Percentiles rank a stretch among this genome's conserved stretches.
These are phyloP conservation scores for Gallirallus australis DNA, from an alignment of 2,797 vertebrate genomes.

Conservation along the genomic window DNA sequence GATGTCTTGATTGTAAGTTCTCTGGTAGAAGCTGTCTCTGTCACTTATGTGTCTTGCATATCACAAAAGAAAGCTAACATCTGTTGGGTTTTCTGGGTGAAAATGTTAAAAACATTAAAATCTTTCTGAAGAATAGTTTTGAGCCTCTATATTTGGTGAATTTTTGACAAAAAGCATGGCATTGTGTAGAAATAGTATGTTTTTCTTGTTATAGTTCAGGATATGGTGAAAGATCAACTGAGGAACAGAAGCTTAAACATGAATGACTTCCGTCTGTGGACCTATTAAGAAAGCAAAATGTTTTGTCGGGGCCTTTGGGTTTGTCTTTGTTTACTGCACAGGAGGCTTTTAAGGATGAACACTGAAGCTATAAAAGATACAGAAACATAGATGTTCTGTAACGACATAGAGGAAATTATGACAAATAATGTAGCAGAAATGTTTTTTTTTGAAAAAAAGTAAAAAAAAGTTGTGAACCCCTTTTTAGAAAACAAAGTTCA, in stretches of 20 bases:
- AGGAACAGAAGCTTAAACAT: not conserved
- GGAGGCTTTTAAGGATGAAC: not conserved
- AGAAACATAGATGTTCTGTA: not conserved
- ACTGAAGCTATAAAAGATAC: not conserved
- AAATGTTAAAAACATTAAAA: not conserved
- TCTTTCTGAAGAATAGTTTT: not conserved
- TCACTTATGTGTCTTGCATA: not conserved
- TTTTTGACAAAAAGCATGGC: not conserved
- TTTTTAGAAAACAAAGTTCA: not conserved
- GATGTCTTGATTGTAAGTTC: not conserved
- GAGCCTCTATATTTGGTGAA: not conserved
- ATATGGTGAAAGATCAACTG: not conserved
- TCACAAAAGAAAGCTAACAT: not conserved
- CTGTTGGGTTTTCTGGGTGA: not conserved
- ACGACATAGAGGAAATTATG: not conserved
- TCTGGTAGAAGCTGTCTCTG: not conserved
- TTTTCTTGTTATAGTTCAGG: not conserved
- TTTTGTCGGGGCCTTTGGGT: not conserved
- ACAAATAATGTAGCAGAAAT: not conserved
- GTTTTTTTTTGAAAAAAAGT: no score
- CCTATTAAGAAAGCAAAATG: constrained; percentile 2
- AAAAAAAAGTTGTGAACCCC: no score
- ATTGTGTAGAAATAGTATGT: not conserved
- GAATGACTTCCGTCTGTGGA: constrained; percentile 5
- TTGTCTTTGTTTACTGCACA: not conserved